Conservation (phyloP, 2,888 invertebrate species). For the Baccha elongata region DNA sequence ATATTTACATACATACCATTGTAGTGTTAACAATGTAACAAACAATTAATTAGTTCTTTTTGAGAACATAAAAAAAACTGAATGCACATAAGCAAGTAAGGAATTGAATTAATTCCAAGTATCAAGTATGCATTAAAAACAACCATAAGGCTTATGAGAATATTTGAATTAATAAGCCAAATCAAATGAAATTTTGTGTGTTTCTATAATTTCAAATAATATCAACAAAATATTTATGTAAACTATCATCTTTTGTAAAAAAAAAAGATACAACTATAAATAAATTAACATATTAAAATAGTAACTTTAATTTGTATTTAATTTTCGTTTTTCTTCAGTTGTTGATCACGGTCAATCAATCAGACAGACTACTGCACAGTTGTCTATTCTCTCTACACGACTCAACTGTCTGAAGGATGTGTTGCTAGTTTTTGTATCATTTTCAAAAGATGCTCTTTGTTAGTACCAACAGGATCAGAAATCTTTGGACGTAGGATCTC, state of each 20-base stretch:
- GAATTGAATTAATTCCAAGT: conserved; percentile 11
- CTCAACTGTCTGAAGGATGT: no score
- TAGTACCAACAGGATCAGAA: no score
- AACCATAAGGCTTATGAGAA: not conserved
- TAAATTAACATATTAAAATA: no score
- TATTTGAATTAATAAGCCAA: conserved; percentile 3
- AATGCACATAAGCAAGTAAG: conserved; percentile 18
- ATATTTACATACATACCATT: not conserved
- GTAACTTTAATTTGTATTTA: no score
- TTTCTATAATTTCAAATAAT: not conserved
- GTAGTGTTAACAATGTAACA: not conserved
- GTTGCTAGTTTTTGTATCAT: no score
- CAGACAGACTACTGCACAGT: no score
- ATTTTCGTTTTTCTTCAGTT: no score
- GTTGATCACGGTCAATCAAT: no score
- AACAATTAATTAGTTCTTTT: conserved; percentile 8
- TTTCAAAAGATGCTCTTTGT: no score
- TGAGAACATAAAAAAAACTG: not conserved
- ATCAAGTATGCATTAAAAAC: no score
- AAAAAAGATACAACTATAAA: not conserved
- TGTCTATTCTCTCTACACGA: no score
- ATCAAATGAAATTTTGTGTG: not conserved
- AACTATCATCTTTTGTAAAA: conserved; percentile 28
- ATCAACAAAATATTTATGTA: not conserved
- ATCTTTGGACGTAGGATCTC: no score